Conservation (phyloP, 2,113 vertebrate species). For the Osmerus eperlanus region DNA sequence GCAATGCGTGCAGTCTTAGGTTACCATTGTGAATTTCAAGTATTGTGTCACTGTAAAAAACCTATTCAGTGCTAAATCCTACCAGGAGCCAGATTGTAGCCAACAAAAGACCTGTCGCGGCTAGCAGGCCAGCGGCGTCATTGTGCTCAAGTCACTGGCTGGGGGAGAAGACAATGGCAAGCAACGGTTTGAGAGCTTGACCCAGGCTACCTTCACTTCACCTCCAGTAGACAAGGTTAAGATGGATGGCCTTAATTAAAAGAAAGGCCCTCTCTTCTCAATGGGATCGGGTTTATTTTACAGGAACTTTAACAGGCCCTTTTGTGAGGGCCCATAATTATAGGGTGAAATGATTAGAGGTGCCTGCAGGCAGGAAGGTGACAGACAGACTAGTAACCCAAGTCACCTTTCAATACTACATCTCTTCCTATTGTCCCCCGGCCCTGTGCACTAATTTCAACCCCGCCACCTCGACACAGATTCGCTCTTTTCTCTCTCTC, state of each 20-base stretch:
- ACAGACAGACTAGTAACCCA: conserved; percentile 81
- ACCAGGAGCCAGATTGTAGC: conserved; percentile 67
- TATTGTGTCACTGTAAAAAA: conserved; percentile 73
- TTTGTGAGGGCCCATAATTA: conserved; percentile 77
- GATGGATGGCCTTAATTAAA: conserved; percentile 81
- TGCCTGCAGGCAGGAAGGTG: conserved; percentile 75
- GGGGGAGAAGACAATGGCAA: conserved; percentile 50
- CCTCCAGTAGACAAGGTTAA: conserved; percentile 79
- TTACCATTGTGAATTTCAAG: conserved; percentile 74
- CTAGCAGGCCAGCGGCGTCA: conserved; percentile 50
- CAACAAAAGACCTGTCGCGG: conserved; percentile 62
- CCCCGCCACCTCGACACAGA: conserved; percentile 38
- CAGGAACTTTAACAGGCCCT: conserved; percentile 76
- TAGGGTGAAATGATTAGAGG: conserved; percentile 78
- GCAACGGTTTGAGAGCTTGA: conserved; percentile 69
- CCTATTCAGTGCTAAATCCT: conserved; percentile 75
- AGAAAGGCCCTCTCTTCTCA: conserved; percentile 72
- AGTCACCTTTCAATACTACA: conserved; percentile 78
- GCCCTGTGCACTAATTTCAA: conserved; percentile 67
- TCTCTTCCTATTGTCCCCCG: conserved; percentile 70
- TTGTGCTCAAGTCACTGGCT: conserved; percentile 52
- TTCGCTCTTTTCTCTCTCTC: conserved; percentile 37
- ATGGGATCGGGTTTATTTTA: conserved; percentile 77
- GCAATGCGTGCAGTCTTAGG: conserved; percentile 70
- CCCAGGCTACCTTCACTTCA: conserved; percentile 73